phyloP scores from a whole-genome alignment of 1,140 invertebrate species.

The Drosophila virilis region DNA sequence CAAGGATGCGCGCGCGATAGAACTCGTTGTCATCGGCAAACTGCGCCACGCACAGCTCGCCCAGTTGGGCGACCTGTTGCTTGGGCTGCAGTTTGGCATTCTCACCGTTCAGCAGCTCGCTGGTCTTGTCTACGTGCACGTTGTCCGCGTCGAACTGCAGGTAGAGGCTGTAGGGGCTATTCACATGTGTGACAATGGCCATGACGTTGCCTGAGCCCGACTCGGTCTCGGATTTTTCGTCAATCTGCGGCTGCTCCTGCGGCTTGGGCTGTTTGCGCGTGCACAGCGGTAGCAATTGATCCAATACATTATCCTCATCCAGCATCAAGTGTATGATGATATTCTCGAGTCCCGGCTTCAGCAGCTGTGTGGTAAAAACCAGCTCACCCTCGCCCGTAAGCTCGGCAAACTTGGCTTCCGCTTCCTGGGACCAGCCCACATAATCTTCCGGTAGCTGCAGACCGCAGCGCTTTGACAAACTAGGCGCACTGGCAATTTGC shows the following conservation, averaged over 20 bases:
- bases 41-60: constrained; percentile 62
- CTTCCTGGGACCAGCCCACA: constrained; percentile 87
- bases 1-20: constrained; percentile 67
- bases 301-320: constrained; percentile 87
- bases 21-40: constrained; percentile 60
- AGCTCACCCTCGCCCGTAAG: constrained; percentile 87
- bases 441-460: constrained; percentile 87
- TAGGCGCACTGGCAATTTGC: constrained; percentile 86
- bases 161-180: constrained; percentile 60
- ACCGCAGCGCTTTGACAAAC: constrained; percentile 87
- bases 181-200: constrained; percentile 67
- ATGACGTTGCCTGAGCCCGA: neutral
- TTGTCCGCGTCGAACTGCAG: constrained; percentile 62
- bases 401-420: constrained; percentile 87
- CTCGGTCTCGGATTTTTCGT: neutral
- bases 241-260: neutral
- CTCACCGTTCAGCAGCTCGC: constrained; percentile 46
- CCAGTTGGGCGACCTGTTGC: constrained; percentile 24
- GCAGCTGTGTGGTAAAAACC: constrained; percentile 87
- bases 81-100: constrained; percentile 29
- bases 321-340: constrained; percentile 87
- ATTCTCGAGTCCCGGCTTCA: constrained; percentile 87
- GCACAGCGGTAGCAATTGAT: constrained; percentile 86
- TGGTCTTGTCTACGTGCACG: constrained; percentile 55
- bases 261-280: constrained; percentile 71